phyloP scores from a whole-genome alignment of 2,113 vertebrate genomes.

The Corvus moneduloides region DNA sequence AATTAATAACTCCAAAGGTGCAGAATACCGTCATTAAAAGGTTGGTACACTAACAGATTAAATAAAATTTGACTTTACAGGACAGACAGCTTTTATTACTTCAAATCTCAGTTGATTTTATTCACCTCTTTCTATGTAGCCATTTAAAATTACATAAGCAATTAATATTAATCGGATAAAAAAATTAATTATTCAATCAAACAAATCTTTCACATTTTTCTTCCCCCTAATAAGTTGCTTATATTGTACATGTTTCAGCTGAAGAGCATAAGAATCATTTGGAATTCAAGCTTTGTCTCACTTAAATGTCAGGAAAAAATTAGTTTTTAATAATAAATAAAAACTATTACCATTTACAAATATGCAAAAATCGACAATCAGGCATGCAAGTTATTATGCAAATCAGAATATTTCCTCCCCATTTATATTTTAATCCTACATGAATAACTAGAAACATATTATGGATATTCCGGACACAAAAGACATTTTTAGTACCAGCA shows the following conservation, averaged over 20 bases:
- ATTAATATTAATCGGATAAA: constrained; percentile 67
- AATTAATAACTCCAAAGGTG: constrained; percentile 25
- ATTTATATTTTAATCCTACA: constrained; percentile 10
- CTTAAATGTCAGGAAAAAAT: constrained; percentile 48
- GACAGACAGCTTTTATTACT: constrained; percentile 51
- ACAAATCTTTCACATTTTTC: constrained; percentile 39
- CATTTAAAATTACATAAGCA: constrained; percentile 65
- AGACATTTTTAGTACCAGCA: not conserved
- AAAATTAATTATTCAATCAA: constrained; percentile 60
- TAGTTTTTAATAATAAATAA: not conserved
- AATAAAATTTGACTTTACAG: constrained; percentile 62
- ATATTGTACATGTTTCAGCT: not conserved
- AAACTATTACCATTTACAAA: constrained; percentile 27
- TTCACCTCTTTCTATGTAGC: constrained; percentile 30
- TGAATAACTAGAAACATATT: not conserved
- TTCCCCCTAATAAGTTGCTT: not conserved
- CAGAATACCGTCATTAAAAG: constrained; percentile 12
- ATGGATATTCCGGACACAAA: not conserved
- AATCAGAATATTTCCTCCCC: not conserved
- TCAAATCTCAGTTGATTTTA: constrained; percentile 55
- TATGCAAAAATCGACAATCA: not conserved
- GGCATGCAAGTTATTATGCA: not conserved
- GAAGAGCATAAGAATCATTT: constrained; percentile 40
- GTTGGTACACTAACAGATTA: constrained; percentile 41
- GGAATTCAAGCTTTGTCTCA: constrained; percentile 49